Evolutionary conservation across 1,140 invertebrate genomes (phyloP).

Genomic region (Phymorhynchus buccinoides): DNA sequence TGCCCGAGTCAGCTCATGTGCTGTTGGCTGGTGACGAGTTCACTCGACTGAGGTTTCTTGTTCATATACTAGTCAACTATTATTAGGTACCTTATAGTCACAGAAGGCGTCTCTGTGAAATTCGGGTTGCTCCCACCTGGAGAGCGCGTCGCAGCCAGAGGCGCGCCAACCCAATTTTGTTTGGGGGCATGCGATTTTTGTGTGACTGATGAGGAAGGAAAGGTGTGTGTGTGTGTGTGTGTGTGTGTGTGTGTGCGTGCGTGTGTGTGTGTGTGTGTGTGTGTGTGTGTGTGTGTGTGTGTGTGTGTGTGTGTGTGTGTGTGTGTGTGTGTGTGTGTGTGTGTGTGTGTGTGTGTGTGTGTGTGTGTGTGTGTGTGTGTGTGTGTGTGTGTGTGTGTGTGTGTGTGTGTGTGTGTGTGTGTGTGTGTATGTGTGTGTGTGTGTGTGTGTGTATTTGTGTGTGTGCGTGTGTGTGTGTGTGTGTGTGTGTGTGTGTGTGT

Average conservation of each 20-base stretch:
- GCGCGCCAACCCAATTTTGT: background rate
- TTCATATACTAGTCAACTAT: no score
- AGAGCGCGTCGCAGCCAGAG: no score
- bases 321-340: no score
- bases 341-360: background rate
- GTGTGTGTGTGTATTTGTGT: background rate
- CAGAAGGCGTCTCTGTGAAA: no score
- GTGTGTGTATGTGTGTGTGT: background rate
- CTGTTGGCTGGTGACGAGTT: no score
- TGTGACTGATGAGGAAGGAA: background rate
- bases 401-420: constrained; percentile 1
- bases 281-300: background rate
- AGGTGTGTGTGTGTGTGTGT: background rate
- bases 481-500: background rate
- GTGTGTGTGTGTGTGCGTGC: background rate
- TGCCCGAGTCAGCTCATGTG: background rate
- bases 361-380: background rate
- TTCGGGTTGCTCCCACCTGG: no score
- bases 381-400: background rate
- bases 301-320: background rate
- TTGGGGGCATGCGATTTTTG: background rate
- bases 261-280: background rate
- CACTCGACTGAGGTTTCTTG: no score
- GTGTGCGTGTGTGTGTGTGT: background rate
- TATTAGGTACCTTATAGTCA: no score